Percentiles rank a stretch among this genome's conserved stretches.
Conservation (phyloP, 1,140 invertebrate genomes). For the Lepidurus couesii region DNA sequence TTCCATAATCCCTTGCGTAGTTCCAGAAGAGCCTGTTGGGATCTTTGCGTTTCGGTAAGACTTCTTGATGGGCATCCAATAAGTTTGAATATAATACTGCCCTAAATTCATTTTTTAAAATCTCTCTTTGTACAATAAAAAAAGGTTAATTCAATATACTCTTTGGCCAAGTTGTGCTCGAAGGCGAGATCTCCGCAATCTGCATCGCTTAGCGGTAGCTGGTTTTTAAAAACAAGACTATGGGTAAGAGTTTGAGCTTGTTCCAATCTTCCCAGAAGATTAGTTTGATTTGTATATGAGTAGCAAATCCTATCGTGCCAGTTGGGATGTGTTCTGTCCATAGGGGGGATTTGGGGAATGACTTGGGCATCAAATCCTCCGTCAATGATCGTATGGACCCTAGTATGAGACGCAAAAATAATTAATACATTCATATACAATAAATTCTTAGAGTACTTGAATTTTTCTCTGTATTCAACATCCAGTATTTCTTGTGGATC, state of each 20-base stretch:
- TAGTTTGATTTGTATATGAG: constrained; percentile 54
- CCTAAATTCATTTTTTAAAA: constrained; percentile 41
- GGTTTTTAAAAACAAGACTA: constrained; percentile 55
- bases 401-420: constrained; percentile 28
- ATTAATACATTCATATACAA: constrained; percentile 39
- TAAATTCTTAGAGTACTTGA: background rate
- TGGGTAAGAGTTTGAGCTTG: constrained; percentile 72
- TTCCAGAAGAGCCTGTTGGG: constrained; percentile 60
- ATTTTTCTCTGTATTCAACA: constrained; percentile 42
- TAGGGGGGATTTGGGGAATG: background rate
- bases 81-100: constrained; percentile 63
- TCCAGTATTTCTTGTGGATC: constrained; percentile 51
- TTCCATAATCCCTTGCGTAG: constrained; percentile 64
- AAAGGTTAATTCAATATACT: constrained; percentile 42
- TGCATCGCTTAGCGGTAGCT: constrained; percentile 54
- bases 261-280: constrained; percentile 60
- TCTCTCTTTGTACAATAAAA: constrained; percentile 25
- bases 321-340: constrained; percentile 56
- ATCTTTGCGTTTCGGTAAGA: constrained; percentile 65
- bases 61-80: constrained; percentile 70
- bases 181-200: constrained; percentile 42
- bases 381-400: constrained; percentile 31
- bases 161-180: constrained; percentile 43
- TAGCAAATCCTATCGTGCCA: constrained; percentile 57
- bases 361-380: constrained; percentile 27